These are phyloP conservation scores for Eulimnadia texana DNA, from an alignment of 1,140 invertebrate genomes.

Conservation along the genomic window DNA sequence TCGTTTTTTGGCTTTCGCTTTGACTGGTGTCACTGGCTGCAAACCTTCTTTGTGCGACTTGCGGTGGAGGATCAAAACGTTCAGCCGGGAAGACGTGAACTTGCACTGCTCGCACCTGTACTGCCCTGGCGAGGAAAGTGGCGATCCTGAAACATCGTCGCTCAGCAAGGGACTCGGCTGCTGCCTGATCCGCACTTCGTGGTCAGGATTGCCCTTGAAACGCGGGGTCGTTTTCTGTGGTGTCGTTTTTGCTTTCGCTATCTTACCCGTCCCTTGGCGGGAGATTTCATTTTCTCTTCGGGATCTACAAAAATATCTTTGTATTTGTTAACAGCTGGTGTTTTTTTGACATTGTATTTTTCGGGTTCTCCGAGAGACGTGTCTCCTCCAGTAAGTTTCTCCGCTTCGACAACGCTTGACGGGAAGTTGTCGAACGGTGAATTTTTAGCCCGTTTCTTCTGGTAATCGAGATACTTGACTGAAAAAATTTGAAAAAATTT, in stretches of 20 bases:
- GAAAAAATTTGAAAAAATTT: background rate
- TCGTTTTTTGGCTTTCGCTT: background rate
- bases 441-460: background rate
- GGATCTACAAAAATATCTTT: constrained; percentile 15
- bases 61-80: constrained; percentile 11
- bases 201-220: background rate
- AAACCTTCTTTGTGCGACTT: constrained; percentile 2
- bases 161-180: background rate
- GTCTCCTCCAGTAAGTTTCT: constrained; percentile 4
- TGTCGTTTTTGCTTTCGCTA: background rate
- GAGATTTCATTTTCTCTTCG: constrained; percentile 10
- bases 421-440: background rate
- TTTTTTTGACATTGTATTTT: background rate
- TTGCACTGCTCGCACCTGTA: constrained; percentile 11
- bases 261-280: background rate
- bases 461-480: background rate
- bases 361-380: constrained; percentile 5
- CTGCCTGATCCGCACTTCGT: constrained; percentile 8
- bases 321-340: background rate
- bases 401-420: background rate
- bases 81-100: constrained; percentile 7
- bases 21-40: background rate
- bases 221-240: background rate
- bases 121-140: background rate
- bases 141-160: background rate